These are phyloP conservation scores for Megaustenia siamemsis DNA, from an alignment of 2,888 invertebrate species.

Conservation along the genomic window DNA sequence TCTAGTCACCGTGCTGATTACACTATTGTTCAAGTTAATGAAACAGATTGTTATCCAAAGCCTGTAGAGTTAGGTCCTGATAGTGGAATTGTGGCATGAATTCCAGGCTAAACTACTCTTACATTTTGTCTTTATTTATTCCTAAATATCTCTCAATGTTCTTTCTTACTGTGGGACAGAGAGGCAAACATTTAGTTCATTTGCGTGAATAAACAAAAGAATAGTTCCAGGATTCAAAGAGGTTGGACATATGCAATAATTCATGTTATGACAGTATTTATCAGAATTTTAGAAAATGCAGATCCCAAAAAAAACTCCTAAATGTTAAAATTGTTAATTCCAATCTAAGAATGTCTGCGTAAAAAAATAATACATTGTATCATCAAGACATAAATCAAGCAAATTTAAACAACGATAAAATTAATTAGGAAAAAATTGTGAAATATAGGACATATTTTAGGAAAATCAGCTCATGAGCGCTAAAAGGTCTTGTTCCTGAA, in stretches of 20 bases:
- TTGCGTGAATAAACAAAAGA: background rate
- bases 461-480: no score
- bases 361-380: no score
- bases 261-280: background rate
- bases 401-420: no score
- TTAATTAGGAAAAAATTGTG: no score
- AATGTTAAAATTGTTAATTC: no score
- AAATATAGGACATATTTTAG: no score
- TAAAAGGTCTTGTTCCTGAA: no score
- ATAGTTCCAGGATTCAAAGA: background rate
- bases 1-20: conserved; percentile 13
- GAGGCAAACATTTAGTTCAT: background rate
- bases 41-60: conserved; percentile 60
- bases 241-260: conserved; percentile 15
- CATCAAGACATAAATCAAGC: no score
- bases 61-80: conserved; percentile 74
- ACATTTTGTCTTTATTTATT: background rate
- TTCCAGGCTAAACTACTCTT: background rate
- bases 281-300: background rate
- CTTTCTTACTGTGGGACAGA: background rate
- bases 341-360: no score
- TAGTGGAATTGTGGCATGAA: conserved; percentile 76
- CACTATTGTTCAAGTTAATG: conserved; percentile 44
- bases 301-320: background rate
- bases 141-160: background rate